Conservation (phyloP, 2,888 invertebrate species). For the Adelognathus sp. region DNA sequence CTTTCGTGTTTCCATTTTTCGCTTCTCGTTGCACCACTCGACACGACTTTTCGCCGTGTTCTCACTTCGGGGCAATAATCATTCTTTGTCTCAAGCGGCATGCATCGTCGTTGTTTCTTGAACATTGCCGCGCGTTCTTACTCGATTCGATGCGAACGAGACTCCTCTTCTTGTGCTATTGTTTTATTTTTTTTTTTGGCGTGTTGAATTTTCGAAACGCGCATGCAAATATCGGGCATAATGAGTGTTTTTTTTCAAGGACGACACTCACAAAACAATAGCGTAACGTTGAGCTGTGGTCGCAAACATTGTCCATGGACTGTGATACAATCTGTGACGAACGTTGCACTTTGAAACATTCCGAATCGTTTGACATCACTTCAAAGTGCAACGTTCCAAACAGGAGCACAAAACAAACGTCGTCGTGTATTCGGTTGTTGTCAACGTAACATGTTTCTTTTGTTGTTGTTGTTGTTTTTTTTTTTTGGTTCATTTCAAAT, state of each 20-base stretch:
- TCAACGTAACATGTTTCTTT: background rate
- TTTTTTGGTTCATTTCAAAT: constrained; percentile 32
- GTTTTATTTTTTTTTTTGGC: constrained; percentile 23
- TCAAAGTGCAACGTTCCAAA: constrained; percentile 43
- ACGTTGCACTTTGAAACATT: constrained; percentile 36
- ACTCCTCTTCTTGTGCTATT: too few species aligned
- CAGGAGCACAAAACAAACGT: constrained; percentile 45
- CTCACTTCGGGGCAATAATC: too few species aligned
- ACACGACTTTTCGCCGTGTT: too few species aligned
- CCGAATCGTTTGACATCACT: background rate
- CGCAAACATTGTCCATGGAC: constrained; percentile 29
- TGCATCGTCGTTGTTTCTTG: too few species aligned
- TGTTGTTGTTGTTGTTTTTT: background rate
- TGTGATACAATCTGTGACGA: constrained; percentile 32
- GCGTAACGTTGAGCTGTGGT: constrained; percentile 44
- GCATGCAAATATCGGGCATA: constrained; percentile 54
- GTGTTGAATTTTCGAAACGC: constrained; percentile 26
- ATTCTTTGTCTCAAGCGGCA: too few species aligned
- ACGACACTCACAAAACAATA: constrained; percentile 42
- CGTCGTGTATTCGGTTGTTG: constrained; percentile 35
- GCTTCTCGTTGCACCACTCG: too few species aligned
- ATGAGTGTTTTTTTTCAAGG: constrained; percentile 25
- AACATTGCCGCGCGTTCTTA: too few species aligned
- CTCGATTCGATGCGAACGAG: too few species aligned
- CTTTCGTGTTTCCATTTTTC: too few species aligned